These are phyloP conservation scores for Syrmaticus mikado DNA, from an alignment of 2,113 vertebrate genomes.

Conservation along the genomic window DNA sequence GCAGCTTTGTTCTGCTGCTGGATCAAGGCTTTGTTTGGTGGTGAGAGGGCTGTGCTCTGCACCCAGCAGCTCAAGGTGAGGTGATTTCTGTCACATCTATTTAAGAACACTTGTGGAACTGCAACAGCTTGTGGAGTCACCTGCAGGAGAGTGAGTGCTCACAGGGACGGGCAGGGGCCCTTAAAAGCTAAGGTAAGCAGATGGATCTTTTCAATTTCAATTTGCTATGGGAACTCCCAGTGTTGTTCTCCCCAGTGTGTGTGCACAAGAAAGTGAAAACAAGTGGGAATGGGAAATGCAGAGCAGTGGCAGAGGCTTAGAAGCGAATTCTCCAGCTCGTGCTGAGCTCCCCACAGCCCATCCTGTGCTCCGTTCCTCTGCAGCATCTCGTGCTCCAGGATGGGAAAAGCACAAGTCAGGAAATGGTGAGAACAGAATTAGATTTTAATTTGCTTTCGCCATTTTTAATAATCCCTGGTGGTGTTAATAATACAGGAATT, in stretches of 20 bases:
- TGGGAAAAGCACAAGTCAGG: not conserved
- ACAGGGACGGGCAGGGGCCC: not conserved
- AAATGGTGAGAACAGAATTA: not conserved
- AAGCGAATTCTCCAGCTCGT: not conserved
- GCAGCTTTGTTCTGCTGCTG: not conserved
- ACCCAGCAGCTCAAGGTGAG: not conserved
- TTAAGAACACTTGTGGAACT: not conserved
- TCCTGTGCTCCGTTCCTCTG: accelerated
- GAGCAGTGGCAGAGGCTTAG: not conserved
- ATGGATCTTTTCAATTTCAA: not conserved
- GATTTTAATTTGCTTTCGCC: conserved; percentile 36
- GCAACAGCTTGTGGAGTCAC: not conserved
- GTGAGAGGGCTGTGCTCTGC: not conserved
- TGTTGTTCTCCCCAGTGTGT: not conserved
- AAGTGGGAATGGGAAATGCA: not conserved
- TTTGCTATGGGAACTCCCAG: not conserved
- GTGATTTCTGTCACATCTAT: not conserved
- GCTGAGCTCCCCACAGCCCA: not conserved
- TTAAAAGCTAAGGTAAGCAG: not conserved
- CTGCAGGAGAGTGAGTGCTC: not conserved
- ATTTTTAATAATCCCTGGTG: not conserved
- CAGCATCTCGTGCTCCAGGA: not conserved
- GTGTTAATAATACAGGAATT: not conserved
- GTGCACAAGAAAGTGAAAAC: not conserved
- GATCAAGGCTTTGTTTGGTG: not conserved